Percentiles rank a stretch among this genome's conserved stretches.
Conservation (phyloP, 2,888 invertebrate species). For the Caenorhabditis sinica region DNA sequence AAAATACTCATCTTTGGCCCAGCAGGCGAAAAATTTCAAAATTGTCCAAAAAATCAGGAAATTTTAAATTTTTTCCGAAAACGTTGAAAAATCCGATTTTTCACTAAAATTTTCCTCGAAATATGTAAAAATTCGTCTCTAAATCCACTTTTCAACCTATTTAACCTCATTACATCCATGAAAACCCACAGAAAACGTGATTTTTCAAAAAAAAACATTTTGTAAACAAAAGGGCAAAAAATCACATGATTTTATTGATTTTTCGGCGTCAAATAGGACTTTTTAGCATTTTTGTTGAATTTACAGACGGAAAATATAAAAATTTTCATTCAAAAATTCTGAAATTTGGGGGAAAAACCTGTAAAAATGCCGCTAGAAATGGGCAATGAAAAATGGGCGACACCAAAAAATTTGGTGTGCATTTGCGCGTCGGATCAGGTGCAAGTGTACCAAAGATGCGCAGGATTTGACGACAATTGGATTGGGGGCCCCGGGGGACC, state of each 20-base stretch:
- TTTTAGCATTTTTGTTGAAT: neutral
- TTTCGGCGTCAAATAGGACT: neutral
- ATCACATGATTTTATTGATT: conserved; percentile 27
- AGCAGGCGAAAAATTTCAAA: too few species aligned
- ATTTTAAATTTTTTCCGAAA: too few species aligned
- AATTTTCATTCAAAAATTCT: neutral
- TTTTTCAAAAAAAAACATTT: neutral
- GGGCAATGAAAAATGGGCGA: conserved; percentile 59
- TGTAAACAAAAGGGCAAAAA: conserved; percentile 34
- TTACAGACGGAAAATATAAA: neutral
- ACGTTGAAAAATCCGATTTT: neutral
- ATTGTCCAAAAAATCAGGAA: too few species aligned
- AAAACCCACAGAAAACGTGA: conserved; percentile 18
- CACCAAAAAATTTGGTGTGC: conserved; percentile 35
- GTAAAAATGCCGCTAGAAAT: conserved; percentile 27
- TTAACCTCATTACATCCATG: neutral
- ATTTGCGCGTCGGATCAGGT: conserved; percentile 24
- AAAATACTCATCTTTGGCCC: too few species aligned
- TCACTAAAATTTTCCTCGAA: neutral
- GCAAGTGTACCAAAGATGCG: conserved; percentile 26
- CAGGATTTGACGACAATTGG: conserved; percentile 21
- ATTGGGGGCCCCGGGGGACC: neutral
- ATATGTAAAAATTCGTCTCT: neutral
- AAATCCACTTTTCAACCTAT: neutral
- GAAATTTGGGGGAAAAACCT: conserved; percentile 1